Evolutionary conservation across 2,888 invertebrate species (phyloP).

Genomic region (Myopa testacea): DNA sequence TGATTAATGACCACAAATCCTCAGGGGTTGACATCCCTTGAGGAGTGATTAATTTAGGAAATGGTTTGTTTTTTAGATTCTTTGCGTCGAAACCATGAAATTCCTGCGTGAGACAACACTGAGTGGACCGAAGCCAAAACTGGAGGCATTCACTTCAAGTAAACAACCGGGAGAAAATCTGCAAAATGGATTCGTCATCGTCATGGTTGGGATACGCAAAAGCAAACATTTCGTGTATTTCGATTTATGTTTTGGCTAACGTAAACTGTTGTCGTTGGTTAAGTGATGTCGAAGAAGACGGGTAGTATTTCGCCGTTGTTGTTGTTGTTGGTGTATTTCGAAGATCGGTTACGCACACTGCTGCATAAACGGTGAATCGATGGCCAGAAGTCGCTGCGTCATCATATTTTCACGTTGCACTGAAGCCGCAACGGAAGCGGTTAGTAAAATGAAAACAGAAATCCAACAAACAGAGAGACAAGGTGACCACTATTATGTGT

Average conservation of each 20-base stretch:
- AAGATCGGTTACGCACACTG: conserved; percentile 26
- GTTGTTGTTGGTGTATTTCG: conserved; percentile 31
- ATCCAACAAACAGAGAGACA: no score
- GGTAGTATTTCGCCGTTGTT: conserved; percentile 20
- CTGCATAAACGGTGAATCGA: conserved; percentile 52
- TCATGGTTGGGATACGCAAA: background rate
- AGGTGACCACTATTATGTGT: no score
- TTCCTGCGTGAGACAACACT: background rate
- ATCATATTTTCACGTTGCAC: conserved; percentile 17
- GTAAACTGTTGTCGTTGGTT: no score
- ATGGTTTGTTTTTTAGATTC: background rate
- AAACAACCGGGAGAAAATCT: background rate
- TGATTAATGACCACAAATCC: background rate
- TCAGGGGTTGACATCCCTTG: background rate
- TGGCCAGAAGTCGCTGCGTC: conserved; percentile 25
- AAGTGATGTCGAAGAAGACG: background rate
- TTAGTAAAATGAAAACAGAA: no score
- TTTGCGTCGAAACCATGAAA: background rate
- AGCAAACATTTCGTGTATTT: background rate
- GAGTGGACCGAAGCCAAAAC: background rate
- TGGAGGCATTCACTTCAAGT: background rate
- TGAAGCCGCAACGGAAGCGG: conserved; percentile 54
- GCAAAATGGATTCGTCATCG: background rate
- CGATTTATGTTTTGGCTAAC: background rate
- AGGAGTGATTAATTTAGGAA: background rate